Percentiles rank a stretch among this genome's conserved stretches.
phyloP scores from a whole-genome alignment of 1,140 invertebrate species.

The Musca vetustissima region DNA sequence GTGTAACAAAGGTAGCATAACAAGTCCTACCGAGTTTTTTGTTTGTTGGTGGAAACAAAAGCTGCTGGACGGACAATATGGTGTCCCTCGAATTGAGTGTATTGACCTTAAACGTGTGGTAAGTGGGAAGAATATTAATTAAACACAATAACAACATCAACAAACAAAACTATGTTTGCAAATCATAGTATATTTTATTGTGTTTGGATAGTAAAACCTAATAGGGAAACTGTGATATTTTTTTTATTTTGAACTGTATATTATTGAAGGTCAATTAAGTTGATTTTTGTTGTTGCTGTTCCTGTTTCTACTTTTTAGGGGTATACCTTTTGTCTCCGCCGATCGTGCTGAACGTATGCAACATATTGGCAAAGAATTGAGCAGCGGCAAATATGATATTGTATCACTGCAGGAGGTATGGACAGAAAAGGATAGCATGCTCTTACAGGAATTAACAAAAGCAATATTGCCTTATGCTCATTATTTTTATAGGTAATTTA shows the following conservation, averaged over 20 bases:
- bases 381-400: constrained; percentile 75
- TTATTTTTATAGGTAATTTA: constrained; percentile 86
- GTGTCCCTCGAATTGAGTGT: constrained; percentile 50
- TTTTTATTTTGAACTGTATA: no score
- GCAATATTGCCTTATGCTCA: constrained; percentile 77
- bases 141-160: neutral
- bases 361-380: constrained; percentile 77
- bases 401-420: constrained; percentile 93
- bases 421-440: constrained; percentile 72
- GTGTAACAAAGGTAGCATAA: no score
- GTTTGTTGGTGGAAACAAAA: no score
- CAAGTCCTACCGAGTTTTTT: no score
- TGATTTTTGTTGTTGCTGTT: neutral
- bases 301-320: constrained; percentile 63
- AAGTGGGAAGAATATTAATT: constrained; percentile 19
- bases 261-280: no score
- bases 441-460: constrained; percentile 65
- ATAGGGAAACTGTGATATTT: no score
- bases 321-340: constrained; percentile 78
- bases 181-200: neutral
- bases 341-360: constrained; percentile 73
- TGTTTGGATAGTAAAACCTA: neutral
- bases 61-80: constrained; percentile 30
- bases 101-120: constrained; percentile 53
- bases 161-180: neutral